These are phyloP conservation scores for Drusus annulatus DNA, from an alignment of 1,140 invertebrate species.

Conservation along the genomic window DNA sequence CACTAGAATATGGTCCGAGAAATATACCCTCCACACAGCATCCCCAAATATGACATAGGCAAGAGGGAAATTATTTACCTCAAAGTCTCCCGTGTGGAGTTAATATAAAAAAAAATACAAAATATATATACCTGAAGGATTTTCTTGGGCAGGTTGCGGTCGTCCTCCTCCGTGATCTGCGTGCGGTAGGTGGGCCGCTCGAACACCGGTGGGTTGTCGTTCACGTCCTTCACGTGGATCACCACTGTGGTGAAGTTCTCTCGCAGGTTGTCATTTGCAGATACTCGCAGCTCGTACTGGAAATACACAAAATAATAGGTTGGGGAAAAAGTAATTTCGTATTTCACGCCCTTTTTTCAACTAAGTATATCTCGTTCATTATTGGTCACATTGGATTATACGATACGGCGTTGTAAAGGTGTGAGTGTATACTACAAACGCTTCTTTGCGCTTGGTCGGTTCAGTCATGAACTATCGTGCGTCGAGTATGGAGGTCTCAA, in stretches of 20 bases:
- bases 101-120: too few relatives aligned
- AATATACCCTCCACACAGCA: too few relatives aligned
- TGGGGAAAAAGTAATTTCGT: too few relatives aligned
- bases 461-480: constrained; percentile 19
- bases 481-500: constrained; percentile 35
- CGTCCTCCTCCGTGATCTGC: constrained; percentile 78
- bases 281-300: constrained; percentile 75
- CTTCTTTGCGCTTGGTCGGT: constrained; percentile 6
- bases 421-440: constrained; percentile 13
- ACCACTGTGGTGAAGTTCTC: constrained; percentile 76
- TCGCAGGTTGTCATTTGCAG: constrained; percentile 73
- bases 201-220: constrained; percentile 77
- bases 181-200: constrained; percentile 78
- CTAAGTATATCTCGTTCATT: constrained; percentile 8
- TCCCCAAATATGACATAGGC: too few relatives aligned
- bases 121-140: constrained; percentile 72
- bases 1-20: too few relatives aligned
- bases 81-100: too few relatives aligned
- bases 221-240: constrained; percentile 77
- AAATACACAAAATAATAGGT: not conserved
- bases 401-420: constrained; percentile 2
- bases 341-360: too few relatives aligned
- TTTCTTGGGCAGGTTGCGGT: constrained; percentile 76
- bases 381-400: constrained; percentile 1
- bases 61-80: too few relatives aligned